Base-by-base conservation (phyloP, 2,797 vertebrate species). In the Dipus sagitta region DNA sequence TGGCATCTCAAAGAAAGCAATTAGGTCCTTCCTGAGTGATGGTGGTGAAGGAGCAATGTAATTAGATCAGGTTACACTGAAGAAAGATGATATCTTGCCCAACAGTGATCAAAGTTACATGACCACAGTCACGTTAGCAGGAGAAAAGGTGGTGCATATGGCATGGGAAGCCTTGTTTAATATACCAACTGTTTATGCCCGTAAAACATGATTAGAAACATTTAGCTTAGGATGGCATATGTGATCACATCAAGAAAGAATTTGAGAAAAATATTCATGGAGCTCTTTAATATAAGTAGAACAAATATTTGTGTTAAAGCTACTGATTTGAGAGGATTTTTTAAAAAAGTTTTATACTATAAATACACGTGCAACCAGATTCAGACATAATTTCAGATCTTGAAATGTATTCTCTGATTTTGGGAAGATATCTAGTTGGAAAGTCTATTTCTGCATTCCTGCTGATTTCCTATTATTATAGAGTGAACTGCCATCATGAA, bases 11-110 rank as follows among this genome's bases (percentile, higher is more conserved):
- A 60, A 93, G 95, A 94, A 96, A 96, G 92, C 94, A 96, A 94
- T 95, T 93, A 93, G 71, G 86, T 90, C 87, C 58, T 88, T 94
- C 94, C 80, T 92, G 93, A 96, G 64, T 83, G 76, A 92, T 72
- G 34, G 76, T 70, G 52, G 76, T 91, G 70, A 90, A 84, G 87
- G 94, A 91, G 72, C 58, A 71, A 86, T 94, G 86, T 86, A 94
- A 96, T 96, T 96, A 95, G 89, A 68, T 92, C 83, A 92, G 84
- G 94, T 95, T 92, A 96, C 93, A 96, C 62, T 47, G 80, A 79
- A 65, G 84, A 80, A 79, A 92, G 84, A 93, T 76, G 94, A 86
- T 93, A 70, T 87, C 65, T 90, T 81, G 14, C 71, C 74, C 52
- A 79, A 87, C 15, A 72, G 78, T 95, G 86, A 91, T 70, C 71